Evolutionary conservation across 2,888 invertebrate genomes (phyloP), one percentile per base, ranked within the genome.

Genomic region (Adelognathus sp.): DNA sequence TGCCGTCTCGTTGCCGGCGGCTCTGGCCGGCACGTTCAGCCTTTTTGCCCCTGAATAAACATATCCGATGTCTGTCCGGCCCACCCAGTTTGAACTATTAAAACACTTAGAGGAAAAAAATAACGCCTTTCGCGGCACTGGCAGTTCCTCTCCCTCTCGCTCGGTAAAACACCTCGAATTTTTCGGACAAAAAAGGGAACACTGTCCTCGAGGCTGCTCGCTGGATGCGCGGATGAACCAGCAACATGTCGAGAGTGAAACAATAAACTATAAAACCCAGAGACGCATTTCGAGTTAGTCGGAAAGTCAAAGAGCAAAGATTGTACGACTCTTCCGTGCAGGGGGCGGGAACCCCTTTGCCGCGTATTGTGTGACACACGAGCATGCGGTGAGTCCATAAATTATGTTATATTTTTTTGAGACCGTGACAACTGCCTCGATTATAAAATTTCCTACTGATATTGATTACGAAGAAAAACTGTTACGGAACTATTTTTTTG

Each of bases 31-130:
- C 81, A 79, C 77, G 74, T 71, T 66, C 73, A 66, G 71, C 85
- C 88, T 86, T n/a, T n/a, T 85, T 81, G 84, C 85, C 86, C 88
- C 90, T 90, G 89, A 89, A 89, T 89, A 90, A 90, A 90, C 90
- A 90, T 88, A 90, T 90, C 88, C 80, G 82, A 86, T 89, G 87
- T 88, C 89, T 88, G 87, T 75, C 81, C 78, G 82, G 90, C 87
- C 90, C 90, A 90, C 90, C 90, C 90, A 89, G 87, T 85, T 82
- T 83, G 83, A 80, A 85, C 87, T 86, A 89, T 89, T 88, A 89
- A 89, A 90, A 89, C 86, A 83, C 88, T 89, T 89, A 89, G 88
- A 85, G 85, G 86, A 87, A 87, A 89, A 83, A 83, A 83, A 81
- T 83, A 60, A 82, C 81, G 80, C 81, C 82, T 84, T 82, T 81